Evolutionary conservation across 2,113 vertebrate species (phyloP).

Genomic region (Laticauda laticaudata): DNA sequence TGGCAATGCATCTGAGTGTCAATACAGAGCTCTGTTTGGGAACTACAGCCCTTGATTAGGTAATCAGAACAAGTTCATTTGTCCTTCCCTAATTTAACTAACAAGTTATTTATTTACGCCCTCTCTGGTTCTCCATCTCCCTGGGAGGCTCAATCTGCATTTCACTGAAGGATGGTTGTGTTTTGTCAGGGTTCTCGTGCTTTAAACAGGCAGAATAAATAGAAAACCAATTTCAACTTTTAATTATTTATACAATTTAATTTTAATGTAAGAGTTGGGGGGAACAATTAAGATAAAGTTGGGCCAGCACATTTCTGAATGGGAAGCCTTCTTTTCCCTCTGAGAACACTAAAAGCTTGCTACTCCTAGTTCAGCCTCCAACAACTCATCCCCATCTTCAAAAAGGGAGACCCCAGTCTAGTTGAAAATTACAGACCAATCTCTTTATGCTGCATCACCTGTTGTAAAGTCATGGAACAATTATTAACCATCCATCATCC

Average conservation of each 20-base stretch:
- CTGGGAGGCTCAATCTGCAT: neutral
- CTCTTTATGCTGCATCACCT: too few relatives aligned
- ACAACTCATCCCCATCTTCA: neutral
- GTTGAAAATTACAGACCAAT: too few relatives aligned
- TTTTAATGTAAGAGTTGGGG: neutral
- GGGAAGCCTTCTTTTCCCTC: neutral
- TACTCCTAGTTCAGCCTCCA: accelerated
- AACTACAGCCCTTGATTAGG: neutral
- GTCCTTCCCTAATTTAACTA: neutral
- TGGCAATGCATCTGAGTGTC: neutral
- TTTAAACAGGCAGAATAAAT: slow-evolving; percentile 15
- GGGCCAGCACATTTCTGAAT: neutral
- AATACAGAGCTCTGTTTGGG: neutral
- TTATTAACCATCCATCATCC: too few relatives aligned
- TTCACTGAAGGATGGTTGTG: neutral
- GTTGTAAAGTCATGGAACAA: too few relatives aligned
- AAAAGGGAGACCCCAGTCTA: too few relatives aligned
- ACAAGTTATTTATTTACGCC: slow-evolving; percentile 11
- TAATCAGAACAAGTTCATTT: neutral
- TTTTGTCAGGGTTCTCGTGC: neutral
- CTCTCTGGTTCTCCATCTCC: neutral
- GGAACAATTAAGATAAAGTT: neutral
- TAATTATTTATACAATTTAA: slow-evolving; percentile 33
- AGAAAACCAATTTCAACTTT: slow-evolving; percentile 5
- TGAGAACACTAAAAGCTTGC: neutral